A percentile compares a stretch with the other conserved stretches of the same genome.
Evolutionary conservation across 2,888 invertebrate species (phyloP).

Genomic region (Osedax frankpressi): DNA sequence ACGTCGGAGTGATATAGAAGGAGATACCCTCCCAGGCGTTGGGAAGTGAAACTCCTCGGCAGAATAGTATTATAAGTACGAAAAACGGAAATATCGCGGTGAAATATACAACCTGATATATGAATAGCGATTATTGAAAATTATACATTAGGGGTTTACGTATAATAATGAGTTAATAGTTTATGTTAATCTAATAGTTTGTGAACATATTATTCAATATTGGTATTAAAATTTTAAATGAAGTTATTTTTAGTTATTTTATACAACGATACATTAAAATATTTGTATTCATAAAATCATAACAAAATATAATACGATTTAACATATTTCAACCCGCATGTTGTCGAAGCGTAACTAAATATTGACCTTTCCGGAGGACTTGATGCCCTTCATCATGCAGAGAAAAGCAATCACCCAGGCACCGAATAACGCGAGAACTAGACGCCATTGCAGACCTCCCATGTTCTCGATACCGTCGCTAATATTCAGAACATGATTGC

Average conservation of each 20-base stretch:
- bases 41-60: constrained; percentile 38
- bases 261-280: too few relatives aligned
- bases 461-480: constrained; percentile 34
- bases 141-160: too few relatives aligned
- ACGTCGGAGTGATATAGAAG: constrained; percentile 39
- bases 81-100: constrained; percentile 43
- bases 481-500: constrained; percentile 32
- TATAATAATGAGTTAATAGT: too few relatives aligned
- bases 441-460: constrained; percentile 37
- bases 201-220: too few relatives aligned
- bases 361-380: constrained; percentile 40
- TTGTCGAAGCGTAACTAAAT: too few relatives aligned
- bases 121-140: too few relatives aligned
- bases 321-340: too few relatives aligned
- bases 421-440: constrained; percentile 35
- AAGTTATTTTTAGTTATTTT: too few relatives aligned
- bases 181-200: too few relatives aligned
- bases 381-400: constrained; percentile 42
- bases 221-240: too few relatives aligned
- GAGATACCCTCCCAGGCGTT: constrained; percentile 37
- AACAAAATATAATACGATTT: too few relatives aligned
- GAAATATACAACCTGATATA: constrained; percentile 37
- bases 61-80: constrained; percentile 39
- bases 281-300: too few relatives aligned
- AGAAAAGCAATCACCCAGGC: constrained; percentile 43